A percentile compares a stretch with the other conserved stretches of the same genome.
phyloP scores from a whole-genome alignment of 1,140 invertebrate species.

The Drosophila grimshawi region DNA sequence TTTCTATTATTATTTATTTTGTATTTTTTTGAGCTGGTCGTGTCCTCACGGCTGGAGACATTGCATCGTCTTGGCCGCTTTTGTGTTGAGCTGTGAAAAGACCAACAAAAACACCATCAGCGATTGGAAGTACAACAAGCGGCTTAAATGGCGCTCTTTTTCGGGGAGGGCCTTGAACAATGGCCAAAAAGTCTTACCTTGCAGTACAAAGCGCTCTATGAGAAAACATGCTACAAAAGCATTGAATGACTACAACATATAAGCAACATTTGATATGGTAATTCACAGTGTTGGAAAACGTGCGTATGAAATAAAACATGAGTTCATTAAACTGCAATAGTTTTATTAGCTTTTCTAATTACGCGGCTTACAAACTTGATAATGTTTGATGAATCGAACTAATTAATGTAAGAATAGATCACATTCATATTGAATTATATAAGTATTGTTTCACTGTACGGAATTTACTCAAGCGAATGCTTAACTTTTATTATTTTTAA shows the following conservation, averaged over 20 bases:
- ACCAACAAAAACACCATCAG: constrained; percentile 43
- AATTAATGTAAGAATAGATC: no score
- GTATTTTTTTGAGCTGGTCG: constrained; percentile 47
- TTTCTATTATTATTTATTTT: constrained; percentile 12
- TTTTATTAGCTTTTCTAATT: not conserved
- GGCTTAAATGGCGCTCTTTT: constrained; percentile 79
- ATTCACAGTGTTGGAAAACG: constrained; percentile 44
- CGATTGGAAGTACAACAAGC: constrained; percentile 61
- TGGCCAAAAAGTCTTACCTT: constrained; percentile 60
- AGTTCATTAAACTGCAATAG: not conserved
- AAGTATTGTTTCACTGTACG: no score
- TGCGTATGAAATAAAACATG: constrained; percentile 26
- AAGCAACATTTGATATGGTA: constrained; percentile 50
- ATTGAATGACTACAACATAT: constrained; percentile 31
- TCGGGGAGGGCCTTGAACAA: constrained; percentile 51
- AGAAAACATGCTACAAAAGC: constrained; percentile 43
- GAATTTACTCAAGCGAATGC: no score
- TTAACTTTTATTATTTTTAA: no score
- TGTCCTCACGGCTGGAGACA: constrained; percentile 76
- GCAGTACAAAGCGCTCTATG: constrained; percentile 55
- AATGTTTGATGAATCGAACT: no score
- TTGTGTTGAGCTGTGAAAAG: constrained; percentile 77
- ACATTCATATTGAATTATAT: no score
- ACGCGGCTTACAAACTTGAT: not conserved
- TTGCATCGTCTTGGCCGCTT: constrained; percentile 51